Evolutionary conservation across 2,113 vertebrate species (phyloP), one percentile per base, ranked within the genome.

Genomic region (Austrofundulus limnaeus): DNA sequence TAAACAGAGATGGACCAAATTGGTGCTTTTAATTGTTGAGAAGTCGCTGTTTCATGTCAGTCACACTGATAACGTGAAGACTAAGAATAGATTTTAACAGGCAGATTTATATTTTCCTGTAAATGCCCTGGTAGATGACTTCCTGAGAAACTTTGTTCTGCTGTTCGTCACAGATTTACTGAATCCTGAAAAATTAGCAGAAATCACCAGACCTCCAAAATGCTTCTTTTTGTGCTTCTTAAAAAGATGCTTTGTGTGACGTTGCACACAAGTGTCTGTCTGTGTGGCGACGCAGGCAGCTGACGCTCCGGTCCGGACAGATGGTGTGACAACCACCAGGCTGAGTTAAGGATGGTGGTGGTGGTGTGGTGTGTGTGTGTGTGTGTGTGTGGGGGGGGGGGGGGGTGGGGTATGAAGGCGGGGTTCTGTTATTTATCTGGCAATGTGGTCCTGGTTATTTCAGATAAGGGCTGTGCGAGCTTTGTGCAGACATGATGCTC

Each of bases 381-480:
- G n/a, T n/a, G n/a, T n/a, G n/a, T n/a, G n/a, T n/a, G n/a, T n/a
- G n/a, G n/a, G n/a, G n/a, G n/a, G n/a, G n/a, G n/a, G n/a, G n/a
- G 48, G 65, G 58, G 46, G 37, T 51, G 24, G 72, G 42, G 63
- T 17, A 62, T 31, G 51, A 63, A 47, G 86, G 82, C 45, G 80
- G 77, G 78, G 77, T 54, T 16, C 56, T 56, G 15, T 65, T 62
- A 82, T 81, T 82, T 88, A 87, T 87, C 85, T 81, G 71, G 51
- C 25, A 60, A 72, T 76, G 79, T 78, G 81, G 78, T 83, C 83
- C 89, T 90, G 90, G 80, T 82, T 77, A 76, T 85, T 89, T 86
- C 74, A 88, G 90, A 90, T 91, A 90, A 89, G 84, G 68, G 52
- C 77, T 57, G 63, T 59, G 72, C 13, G 77, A 81, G 68, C 72